These are phyloP conservation scores for Vombatus ursinus DNA, from an alignment of 2,113 vertebrate genomes.

Conservation along the genomic window DNA sequence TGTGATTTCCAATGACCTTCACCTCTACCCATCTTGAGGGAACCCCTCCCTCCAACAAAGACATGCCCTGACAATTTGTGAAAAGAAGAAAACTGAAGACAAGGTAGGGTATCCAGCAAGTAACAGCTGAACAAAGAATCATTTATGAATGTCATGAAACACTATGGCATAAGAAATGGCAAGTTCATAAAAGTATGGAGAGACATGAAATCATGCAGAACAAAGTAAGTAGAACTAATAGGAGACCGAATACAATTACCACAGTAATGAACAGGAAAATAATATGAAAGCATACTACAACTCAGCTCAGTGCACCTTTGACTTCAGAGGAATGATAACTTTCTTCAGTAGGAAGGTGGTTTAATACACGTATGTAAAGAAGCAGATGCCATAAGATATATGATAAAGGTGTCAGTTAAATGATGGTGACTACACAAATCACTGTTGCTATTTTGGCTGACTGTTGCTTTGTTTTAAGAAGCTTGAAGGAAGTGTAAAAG, in stretches of 20 bases:
- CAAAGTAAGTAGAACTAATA: neutral
- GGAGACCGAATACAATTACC: neutral
- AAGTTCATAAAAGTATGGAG: neutral
- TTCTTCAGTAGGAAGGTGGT: neutral
- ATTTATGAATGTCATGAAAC: neutral
- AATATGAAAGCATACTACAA: neutral
- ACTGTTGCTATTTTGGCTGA: neutral
- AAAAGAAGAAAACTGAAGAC: neutral
- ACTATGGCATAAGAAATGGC: neutral
- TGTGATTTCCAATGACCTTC: neutral
- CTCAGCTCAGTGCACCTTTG: neutral
- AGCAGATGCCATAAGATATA: neutral
- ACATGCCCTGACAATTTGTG: neutral
- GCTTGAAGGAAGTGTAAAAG: neutral
- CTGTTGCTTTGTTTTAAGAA: neutral
- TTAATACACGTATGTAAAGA: neutral
- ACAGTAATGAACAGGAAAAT: neutral
- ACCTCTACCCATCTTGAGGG: neutral
- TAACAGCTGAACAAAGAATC: neutral
- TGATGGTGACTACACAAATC: neutral
- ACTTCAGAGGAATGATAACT: neutral
- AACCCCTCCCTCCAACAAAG: neutral
- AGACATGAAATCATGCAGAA: neutral
- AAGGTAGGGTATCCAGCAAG: neutral
- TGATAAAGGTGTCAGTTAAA: neutral